Percentiles rank a stretch among this genome's conserved stretches.
phyloP scores from a whole-genome alignment of 2,113 vertebrate genomes.

The Tragulus kanchil region DNA sequence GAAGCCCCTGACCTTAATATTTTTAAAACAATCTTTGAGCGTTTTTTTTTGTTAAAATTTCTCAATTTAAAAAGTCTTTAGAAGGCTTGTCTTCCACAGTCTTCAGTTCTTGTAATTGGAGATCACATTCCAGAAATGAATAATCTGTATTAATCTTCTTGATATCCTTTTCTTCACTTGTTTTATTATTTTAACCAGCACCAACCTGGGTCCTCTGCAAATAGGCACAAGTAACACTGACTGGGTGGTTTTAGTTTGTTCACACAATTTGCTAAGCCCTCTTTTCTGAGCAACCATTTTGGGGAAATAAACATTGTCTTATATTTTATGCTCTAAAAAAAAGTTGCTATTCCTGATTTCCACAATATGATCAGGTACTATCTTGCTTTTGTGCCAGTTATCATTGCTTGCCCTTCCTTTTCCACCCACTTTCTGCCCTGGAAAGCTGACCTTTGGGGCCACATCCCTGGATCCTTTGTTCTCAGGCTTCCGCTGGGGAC shows the following conservation, averaged over 20 bases:
- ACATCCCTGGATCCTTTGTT: background rate
- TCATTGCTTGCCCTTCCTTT: background rate
- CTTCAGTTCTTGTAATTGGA: too few relatives aligned
- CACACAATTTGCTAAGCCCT: background rate
- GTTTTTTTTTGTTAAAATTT: background rate
- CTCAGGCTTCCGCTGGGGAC: background rate
- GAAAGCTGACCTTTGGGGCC: background rate
- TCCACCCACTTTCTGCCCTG: background rate
- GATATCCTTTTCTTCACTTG: background rate
- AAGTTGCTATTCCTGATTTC: background rate
- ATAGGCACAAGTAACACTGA: background rate
- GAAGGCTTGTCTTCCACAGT: background rate
- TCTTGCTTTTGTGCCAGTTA: background rate
- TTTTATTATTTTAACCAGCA: background rate
- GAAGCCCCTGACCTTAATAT: background rate
- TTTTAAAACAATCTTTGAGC: background rate
- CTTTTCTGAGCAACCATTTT: background rate
- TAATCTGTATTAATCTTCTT: background rate
- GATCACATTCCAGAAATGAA: background rate
- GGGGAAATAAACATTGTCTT: background rate
- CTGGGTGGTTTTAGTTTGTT: background rate
- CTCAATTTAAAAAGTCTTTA: background rate
- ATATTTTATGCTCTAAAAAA: too few relatives aligned
- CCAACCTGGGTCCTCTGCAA: background rate
- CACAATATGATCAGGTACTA: background rate